Base-by-base conservation (phyloP, 2,888 invertebrate genomes). In the Beris morrisii region DNA sequence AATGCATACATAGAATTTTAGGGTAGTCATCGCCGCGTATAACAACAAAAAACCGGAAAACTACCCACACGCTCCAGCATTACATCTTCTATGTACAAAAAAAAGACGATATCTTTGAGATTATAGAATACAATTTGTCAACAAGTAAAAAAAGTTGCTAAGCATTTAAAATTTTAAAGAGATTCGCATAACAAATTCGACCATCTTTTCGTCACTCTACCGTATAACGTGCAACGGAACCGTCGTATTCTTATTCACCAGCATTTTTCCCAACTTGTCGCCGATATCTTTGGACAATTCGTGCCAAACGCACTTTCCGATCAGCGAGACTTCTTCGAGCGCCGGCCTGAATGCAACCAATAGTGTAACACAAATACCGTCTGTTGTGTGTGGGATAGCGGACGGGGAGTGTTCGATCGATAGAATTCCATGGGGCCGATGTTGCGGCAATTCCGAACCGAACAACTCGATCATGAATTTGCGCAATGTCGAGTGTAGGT, bases 401-500 rank as follows among this genome's bases (percentile, higher is more conserved):
- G 82, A 79, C 3, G 85, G 83, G 70, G 83, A 82, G 73, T 90
- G 89, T 77, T 93, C 92, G 28, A 93, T 83, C 70, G 89, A 88
- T 32, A 95, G 81, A 31, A 94, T 78, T 0, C 95, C 95, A 73
- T 91, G 85, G 0, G 93, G 94, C 72, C 90, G 85, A 78, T 95
- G 95, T 69, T 89, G 87, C 0, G 93, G 90, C 31, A 94, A 87
- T 77, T 91, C 93, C 64, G 91, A 88, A 22, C 94, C 94, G 83
- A 95, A 95, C 75, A 95, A 86, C 80, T 95, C 92, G 69, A 92
- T 89, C 93, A 95, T 93, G 78, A 93, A 95, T 77, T 90, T 89
- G 71, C 92, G 87, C 70, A 95, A 80, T 57, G 93, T 93, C 1
- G 93, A 92, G 81, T 95, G 93, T 15, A 95, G 81, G 81, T 91